Evolutionary conservation across 2,113 vertebrate genomes (phyloP).

Genomic region (Oreochromis tanganicae): DNA sequence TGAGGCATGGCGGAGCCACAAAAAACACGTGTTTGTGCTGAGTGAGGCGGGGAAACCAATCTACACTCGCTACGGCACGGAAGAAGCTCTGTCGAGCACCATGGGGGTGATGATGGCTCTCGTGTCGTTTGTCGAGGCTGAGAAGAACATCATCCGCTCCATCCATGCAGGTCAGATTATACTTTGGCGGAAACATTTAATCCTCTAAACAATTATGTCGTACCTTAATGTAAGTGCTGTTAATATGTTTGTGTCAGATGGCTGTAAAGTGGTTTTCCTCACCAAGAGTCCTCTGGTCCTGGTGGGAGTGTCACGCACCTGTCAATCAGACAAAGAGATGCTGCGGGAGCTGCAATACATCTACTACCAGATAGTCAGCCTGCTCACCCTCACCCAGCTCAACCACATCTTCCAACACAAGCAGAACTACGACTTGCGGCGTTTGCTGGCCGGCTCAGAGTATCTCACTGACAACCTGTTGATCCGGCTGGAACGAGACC

Average conservation of each 20-base stretch:
- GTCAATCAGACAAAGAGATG: constrained; percentile 88
- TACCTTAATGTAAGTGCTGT: background rate
- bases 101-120: constrained; percentile 98
- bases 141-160: constrained; percentile 91
- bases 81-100: constrained; percentile 94
- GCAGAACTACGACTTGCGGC: constrained; percentile 95
- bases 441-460: constrained; percentile 89
- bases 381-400: constrained; percentile 92
- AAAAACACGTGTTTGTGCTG: constrained; percentile 93
- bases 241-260: constrained; percentile 72
- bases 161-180: constrained; percentile 88
- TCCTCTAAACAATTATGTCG: background rate
- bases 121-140: constrained; percentile 89
- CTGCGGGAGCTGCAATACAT: constrained; percentile 93
- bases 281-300: constrained; percentile 90
- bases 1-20: constrained; percentile 86
- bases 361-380: constrained; percentile 96
- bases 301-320: constrained; percentile 86
- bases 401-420: constrained; percentile 93
- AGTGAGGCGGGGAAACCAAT: constrained; percentile 96
- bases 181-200: background rate
- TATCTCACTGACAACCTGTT: constrained; percentile 93
- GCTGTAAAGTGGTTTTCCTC: constrained; percentile 93
- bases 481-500: constrained; percentile 86
- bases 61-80: constrained; percentile 92